Evolutionary conservation across 1,140 invertebrate species (phyloP), one percentile per base, ranked within the genome.

Genomic region (Drosophila busckii): DNA sequence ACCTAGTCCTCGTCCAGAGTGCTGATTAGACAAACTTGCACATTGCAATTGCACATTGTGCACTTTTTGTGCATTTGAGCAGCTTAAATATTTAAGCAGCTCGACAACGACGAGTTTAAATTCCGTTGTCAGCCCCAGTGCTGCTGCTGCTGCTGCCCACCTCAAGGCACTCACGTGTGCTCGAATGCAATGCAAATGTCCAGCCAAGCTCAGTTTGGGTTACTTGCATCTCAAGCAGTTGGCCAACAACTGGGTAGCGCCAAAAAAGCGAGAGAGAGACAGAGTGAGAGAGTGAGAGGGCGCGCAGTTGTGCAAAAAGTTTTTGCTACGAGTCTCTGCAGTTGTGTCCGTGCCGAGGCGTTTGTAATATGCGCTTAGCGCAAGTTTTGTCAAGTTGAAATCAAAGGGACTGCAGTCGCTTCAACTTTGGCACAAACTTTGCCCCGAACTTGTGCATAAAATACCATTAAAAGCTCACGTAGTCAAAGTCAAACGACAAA

Each of bases 401-500:
- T 78, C 73, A 80, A 78, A 78, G 68, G 58, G 46, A 22, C 42
- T 55, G 58, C 50, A 48, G 28, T 35, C 35, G 50, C 35, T 40
- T 32, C 35, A 60, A 78, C 58, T 78, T 80, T 60, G 4, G 32
- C 12, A 10, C 31, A 63, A 66, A 61, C 64, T 65, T 65, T 65
- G 23, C 26, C 19, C 44, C 54, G 59, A 76, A 76, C 66, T 76
- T 78, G 48, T 42, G 52, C 50, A 55, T 55, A 71, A 62, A 80
- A 66, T 68, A 62, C 73, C 73, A 78, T 78, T 78, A 78, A 80
- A 78, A 68, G 68, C 68, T 78, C 68, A 78, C 73, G 73, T 78
- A 73, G 63, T 63, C 58, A 68, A 80, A 80, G 68, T 78, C 73
- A 80, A 78, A 80, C 70, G 73, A 73, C 73, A 73, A 80, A 78